These are phyloP conservation scores for Mercenaria mercenaria DNA, from an alignment of 1,140 invertebrate species.

Conservation along the genomic window DNA sequence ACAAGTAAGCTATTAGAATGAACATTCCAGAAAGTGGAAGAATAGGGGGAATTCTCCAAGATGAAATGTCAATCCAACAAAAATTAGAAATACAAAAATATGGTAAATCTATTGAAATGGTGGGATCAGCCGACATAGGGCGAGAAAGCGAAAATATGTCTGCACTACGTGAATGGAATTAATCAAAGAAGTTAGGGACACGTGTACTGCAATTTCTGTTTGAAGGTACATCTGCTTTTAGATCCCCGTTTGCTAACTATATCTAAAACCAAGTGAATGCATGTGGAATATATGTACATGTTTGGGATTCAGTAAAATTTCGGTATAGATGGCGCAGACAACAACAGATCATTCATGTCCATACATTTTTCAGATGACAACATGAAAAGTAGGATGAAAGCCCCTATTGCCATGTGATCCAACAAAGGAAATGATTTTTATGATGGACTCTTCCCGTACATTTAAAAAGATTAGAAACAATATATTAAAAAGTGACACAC, in stretches of 20 bases:
- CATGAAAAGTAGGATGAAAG: slow-evolving; percentile 24
- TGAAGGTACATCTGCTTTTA: slow-evolving; percentile 63
- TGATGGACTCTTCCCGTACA: slow-evolving; percentile 42
- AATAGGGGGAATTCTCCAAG: slow-evolving; percentile 56
- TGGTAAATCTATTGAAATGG: slow-evolving; percentile 8
- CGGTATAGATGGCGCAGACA: slow-evolving; percentile 36
- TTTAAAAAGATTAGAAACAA: slow-evolving; percentile 57
- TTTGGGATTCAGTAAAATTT: slow-evolving; percentile 58
- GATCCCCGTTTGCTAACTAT: slow-evolving; percentile 66
- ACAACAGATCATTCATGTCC: slow-evolving; percentile 39
- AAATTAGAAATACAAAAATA: slow-evolving; percentile 10
- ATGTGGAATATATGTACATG: slow-evolving; percentile 44
- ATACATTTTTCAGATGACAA: slow-evolving; percentile 31
- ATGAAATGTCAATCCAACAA: slow-evolving; percentile 64
- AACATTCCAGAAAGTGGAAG: slow-evolving; percentile 51
- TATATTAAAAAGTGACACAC: slow-evolving; percentile 28
- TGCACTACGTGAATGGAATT: background rate
- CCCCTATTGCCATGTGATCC: slow-evolving; percentile 25
- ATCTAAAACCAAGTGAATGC: slow-evolving; percentile 41
- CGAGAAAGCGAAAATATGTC: slow-evolving; percentile 33
- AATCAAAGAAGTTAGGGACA: slow-evolving; percentile 14
- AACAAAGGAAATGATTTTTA: slow-evolving; percentile 23
- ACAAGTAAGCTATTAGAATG: slow-evolving; percentile 54
- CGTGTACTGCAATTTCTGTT: slow-evolving; percentile 68
- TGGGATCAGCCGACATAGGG: slow-evolving; percentile 43